Evolutionary conservation across 2,888 invertebrate genomes (phyloP).

Genomic region (Dolichomitus sp.): DNA sequence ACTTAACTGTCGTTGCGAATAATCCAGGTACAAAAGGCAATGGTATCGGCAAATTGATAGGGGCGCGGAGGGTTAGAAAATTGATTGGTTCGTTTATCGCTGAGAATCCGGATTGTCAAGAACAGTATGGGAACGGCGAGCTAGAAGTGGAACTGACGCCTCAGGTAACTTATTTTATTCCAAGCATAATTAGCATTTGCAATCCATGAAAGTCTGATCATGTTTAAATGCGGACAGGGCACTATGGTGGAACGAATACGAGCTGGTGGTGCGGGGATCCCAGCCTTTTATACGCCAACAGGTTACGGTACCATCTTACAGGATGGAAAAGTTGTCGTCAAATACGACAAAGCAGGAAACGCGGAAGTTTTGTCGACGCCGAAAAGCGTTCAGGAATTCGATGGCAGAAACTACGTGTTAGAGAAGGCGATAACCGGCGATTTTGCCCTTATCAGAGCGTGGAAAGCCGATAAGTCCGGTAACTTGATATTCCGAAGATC

Average conservation of each 20-base stretch:
- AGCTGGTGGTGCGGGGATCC: conserved; percentile 99
- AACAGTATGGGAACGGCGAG: not conserved
- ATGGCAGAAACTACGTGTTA: conserved; percentile 96
- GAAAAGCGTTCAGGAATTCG: conserved; percentile 92
- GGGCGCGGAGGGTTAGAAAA: conserved; percentile 94
- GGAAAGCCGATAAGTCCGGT: conserved; percentile 97
- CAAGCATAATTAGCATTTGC: not conserved
- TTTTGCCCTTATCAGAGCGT: conserved; percentile 98
- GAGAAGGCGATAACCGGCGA: conserved; percentile 99
- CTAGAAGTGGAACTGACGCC: not conserved
- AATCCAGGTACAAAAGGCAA: conserved; percentile 99
- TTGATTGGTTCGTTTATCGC: conserved; percentile 99
- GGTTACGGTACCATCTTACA: conserved; percentile 98
- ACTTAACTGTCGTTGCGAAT: conserved; percentile 97
- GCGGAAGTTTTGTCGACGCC: conserved; percentile 93
- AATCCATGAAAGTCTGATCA: not conserved
- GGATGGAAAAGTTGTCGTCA: conserved; percentile 98
- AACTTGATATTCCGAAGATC: conserved; percentile 97
- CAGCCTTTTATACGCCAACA: conserved; percentile 99
- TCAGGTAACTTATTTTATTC: conserved; percentile 88
- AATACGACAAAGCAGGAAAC: conserved; percentile 92
- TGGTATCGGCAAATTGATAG: conserved; percentile 97
- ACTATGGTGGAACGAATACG: conserved; percentile 98
- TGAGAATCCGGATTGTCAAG: conserved; percentile 98
- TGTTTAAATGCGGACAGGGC: conserved; percentile 88